Evolutionary conservation across 2,888 invertebrate species (phyloP).

Genomic region (Drosophila diplacantha): DNA sequence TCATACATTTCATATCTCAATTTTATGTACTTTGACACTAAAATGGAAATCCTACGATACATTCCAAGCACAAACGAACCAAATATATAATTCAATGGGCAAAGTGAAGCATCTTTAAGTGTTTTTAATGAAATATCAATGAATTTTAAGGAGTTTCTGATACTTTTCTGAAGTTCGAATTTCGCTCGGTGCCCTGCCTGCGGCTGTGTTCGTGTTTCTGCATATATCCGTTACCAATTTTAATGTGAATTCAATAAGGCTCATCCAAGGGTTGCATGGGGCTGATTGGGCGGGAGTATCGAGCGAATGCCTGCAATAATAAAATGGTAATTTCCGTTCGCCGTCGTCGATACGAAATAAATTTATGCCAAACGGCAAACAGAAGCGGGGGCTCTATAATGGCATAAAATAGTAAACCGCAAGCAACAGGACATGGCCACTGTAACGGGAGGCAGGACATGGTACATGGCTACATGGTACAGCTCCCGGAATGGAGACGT

Average conservation of each 20-base stretch:
- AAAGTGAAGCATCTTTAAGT: not conserved
- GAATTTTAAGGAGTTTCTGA: not conserved
- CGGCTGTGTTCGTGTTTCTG: conserved; percentile 44
- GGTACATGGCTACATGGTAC: conserved; percentile 7
- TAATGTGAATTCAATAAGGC: conserved; percentile 66
- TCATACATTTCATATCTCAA: not conserved
- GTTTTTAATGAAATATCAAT: not conserved
- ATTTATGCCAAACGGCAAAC: conserved; percentile 61
- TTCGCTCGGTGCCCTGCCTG: conserved; percentile 6
- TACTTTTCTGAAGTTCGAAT: not conserved
- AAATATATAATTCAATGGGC: not conserved
- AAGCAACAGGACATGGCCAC: conserved; percentile 43
- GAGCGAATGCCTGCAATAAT: conserved; percentile 57
- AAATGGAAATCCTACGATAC: not conserved
- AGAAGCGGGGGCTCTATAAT: conserved; percentile 51
- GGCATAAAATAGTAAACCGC: conserved; percentile 59
- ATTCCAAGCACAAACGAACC: not conserved
- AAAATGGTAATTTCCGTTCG: conserved; percentile 69
- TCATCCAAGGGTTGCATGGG: conserved; percentile 29
- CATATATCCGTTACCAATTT: conserved; percentile 66
- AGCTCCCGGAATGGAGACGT: conserved; percentile 12
- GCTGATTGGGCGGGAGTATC: conserved; percentile 8
- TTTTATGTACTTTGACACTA: not conserved
- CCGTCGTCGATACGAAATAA: conserved; percentile 54
- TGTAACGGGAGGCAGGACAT: conserved; percentile 10